Conservation (phyloP, 92 coral and sea anemone species). For the Siderastrea radians region DNA sequence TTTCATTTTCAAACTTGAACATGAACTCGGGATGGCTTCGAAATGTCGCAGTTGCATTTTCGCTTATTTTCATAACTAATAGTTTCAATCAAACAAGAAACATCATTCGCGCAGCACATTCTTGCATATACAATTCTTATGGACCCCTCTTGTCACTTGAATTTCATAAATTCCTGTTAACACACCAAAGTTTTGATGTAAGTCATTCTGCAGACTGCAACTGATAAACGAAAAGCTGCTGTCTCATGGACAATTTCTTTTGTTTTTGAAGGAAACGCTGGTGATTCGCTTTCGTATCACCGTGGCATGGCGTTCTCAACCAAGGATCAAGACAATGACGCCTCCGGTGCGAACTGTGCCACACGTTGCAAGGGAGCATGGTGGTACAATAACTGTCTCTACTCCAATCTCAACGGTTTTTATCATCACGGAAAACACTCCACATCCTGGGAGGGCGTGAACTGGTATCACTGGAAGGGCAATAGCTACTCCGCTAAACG, state of each 20-base stretch:
- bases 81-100: too few species aligned
- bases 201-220: too few species aligned
- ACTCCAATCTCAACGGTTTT: constrained; percentile 58
- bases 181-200: not conserved
- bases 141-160: too few species aligned
- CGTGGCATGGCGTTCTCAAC: constrained; percentile 47
- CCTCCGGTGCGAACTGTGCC: constrained; percentile 20
- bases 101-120: too few species aligned
- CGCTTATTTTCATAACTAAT: too few species aligned
- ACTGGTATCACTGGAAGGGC: constrained; percentile 64
- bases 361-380: constrained; percentile 49
- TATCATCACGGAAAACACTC: constrained; percentile 56
- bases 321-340: constrained; percentile 54
- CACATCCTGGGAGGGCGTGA: constrained; percentile 51
- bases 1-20: too few species aligned
- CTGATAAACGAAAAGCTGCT: not conserved
- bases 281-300: constrained; percentile 49
- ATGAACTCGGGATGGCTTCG: too few species aligned
- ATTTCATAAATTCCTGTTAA: not conserved
- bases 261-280: constrained; percentile 50
- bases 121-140: too few species aligned
- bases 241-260: not conserved
- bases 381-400: constrained; percentile 49
- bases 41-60: too few species aligned
- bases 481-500: constrained; percentile 50